A percentile compares a stretch with the other conserved stretches of the same genome.
Conservation (phyloP, 2,797 vertebrate species). For the Acipenser ruthenus region DNA sequence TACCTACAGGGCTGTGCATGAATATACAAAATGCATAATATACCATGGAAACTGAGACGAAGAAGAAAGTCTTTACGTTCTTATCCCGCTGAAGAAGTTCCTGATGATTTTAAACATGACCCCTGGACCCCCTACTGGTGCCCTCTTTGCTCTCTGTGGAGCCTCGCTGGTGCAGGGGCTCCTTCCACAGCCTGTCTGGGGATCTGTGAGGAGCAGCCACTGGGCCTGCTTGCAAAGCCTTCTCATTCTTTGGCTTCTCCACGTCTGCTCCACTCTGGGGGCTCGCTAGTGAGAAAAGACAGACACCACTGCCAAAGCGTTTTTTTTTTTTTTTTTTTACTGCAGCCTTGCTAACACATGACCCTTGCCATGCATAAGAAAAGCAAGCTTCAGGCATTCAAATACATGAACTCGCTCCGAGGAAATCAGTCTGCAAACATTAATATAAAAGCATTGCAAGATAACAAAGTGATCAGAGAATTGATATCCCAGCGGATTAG, state of each 20-base stretch:
- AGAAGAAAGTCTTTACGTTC: too few species aligned
- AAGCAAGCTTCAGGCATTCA: conserved; percentile 10
- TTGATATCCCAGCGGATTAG: too few species aligned
- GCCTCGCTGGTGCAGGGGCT: conserved; percentile 43
- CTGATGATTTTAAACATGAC: too few species aligned
- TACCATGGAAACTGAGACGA: too few species aligned
- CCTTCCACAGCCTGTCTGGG: conserved; percentile 40
- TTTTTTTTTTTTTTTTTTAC: conserved; percentile 23
- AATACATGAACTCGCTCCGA: conserved; percentile 10
- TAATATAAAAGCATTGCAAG: too few species aligned
- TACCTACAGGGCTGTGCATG: too few species aligned
- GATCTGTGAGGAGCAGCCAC: conserved; percentile 44
- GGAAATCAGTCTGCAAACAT: too few species aligned
- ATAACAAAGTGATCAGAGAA: too few species aligned
- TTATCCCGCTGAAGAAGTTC: too few species aligned
- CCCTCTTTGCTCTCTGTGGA: neutral
- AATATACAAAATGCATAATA: too few species aligned
- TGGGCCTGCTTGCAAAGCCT: conserved; percentile 39
- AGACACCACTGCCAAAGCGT: conserved; percentile 42
- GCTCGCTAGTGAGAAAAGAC: conserved; percentile 55
- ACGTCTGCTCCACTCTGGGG: conserved; percentile 43
- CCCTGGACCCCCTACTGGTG: neutral
- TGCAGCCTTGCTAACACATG: conserved; percentile 46
- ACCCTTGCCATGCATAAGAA: conserved; percentile 48
- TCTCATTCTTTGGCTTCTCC: conserved; percentile 53